Base-by-base conservation (phyloP, 2,113 vertebrate genomes). In the Puffinus mauretanicus region DNA sequence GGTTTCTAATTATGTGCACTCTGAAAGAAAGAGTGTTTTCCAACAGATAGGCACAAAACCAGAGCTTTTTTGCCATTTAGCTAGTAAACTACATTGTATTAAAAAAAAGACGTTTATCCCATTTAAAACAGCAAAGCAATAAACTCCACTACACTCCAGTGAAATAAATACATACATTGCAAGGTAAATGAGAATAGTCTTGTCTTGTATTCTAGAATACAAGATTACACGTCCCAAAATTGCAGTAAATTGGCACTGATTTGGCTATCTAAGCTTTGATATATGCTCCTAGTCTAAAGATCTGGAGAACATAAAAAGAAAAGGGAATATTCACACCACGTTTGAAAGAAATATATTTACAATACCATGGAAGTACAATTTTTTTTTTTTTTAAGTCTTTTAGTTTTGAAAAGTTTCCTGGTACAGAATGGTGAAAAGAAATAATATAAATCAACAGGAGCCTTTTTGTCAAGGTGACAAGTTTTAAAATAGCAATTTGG, bases 211-310 rank as follows among this genome's bases (percentile, higher is more conserved):
- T 96, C 72, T 85, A 67, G 94, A 92, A 88, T 71, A 91, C 14
- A 90, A 95, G 84, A 96, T 95, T 82, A 71, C 7, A 49, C 6
- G 25, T 94, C 72, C 82, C 72, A 60, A 93, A 96, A 96, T 89
- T 97, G 54, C 69, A 91, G 55, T 93, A 95, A 96, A 95, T 92
- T 97, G 70, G 14, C 32, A 87, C 79, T 96, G 93, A 96, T 97
- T 97, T 97, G 69, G 24, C 86, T 90, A 40, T 94, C 67, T 94
- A 83, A 93, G 47, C n/a, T 96, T 94, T 95, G 61, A 91, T 94
- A 80, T 60, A 78, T 82, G n/a, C 46, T 95, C 40, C 57, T 52
- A 44, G 36, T 88, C 71, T 88, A 86, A 95, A 61, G 88, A 91
- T 86, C 27, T 78, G 26, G n/a, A 54, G 21, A 76, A 82, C 51